phyloP scores from a whole-genome alignment of 2,888 invertebrate genomes.

The Deilephila elpenor region DNA sequence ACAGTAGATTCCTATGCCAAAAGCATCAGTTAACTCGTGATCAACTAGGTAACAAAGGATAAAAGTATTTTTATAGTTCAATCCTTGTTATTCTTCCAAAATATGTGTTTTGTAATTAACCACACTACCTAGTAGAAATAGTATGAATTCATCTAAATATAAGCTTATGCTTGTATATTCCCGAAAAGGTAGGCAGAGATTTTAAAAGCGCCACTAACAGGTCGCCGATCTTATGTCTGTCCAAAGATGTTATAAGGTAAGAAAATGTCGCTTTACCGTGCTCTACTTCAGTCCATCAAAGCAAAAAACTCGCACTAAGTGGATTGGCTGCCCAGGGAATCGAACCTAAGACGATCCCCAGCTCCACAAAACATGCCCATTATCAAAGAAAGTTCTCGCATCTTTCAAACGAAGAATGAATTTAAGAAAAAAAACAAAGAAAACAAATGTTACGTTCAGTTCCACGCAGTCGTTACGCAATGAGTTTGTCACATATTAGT shows the following conservation, averaged over 20 bases:
- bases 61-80: constrained; percentile 1
- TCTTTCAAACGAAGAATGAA: constrained; percentile 32
- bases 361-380: constrained; percentile 30
- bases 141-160: no score
- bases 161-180: no score
- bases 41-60: no score
- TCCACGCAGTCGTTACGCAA: constrained; percentile 39
- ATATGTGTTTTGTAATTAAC: not conserved
- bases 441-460: constrained; percentile 6
- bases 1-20: not conserved
- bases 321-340: no score
- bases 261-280: no score
- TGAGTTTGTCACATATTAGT: constrained; percentile 43
- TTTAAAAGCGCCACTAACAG: no score
- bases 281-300: no score
- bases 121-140: not conserved
- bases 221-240: no score
- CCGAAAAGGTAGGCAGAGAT: no score
- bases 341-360: no score
- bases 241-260: no score
- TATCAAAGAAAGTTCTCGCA: constrained; percentile 40
- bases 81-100: constrained; percentile 9
- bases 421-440: constrained; percentile 30
- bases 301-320: no score
- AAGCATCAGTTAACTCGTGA: not conserved